phyloP scores from a whole-genome alignment of 2,113 vertebrate species.

The Cervus canadensis region DNA sequence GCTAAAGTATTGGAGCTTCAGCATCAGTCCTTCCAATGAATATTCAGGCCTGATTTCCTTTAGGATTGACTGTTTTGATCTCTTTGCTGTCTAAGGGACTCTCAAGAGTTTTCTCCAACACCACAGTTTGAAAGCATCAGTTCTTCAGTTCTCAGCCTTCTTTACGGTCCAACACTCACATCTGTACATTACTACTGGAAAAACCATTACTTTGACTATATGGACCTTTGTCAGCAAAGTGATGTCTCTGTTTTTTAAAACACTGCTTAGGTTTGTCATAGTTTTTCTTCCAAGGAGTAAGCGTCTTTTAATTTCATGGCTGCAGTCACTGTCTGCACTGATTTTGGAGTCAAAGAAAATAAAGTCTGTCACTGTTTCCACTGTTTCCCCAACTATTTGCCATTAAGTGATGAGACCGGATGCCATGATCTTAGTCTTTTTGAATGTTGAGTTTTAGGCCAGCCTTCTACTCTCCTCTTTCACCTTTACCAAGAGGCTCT shows the following conservation, averaged over 20 bases:
- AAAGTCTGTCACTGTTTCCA: neutral
- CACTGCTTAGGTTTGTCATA: neutral
- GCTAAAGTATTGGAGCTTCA: neutral
- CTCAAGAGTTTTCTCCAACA: neutral
- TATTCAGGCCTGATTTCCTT: neutral
- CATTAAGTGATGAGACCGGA: neutral
- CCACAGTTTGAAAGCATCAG: accelerated
- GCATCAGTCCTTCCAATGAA: neutral
- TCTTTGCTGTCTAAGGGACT: neutral
- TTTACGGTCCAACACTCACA: neutral
- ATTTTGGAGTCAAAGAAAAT: neutral
- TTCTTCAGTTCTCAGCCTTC: neutral
- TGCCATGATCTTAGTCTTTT: neutral
- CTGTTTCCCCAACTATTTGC: neutral
- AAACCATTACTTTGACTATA: neutral
- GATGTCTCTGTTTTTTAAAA: neutral
- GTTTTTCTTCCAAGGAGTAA: neutral
- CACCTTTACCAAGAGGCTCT: neutral
- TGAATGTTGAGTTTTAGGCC: neutral
- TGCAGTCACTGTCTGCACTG: neutral
- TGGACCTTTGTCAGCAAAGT: neutral
- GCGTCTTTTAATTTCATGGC: neutral
- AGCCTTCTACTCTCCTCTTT: neutral
- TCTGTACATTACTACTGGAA: neutral
- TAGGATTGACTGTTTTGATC: neutral